Evolutionary conservation across 2,797 vertebrate genomes (phyloP).

Genomic region (Apogon talboti): DNA sequence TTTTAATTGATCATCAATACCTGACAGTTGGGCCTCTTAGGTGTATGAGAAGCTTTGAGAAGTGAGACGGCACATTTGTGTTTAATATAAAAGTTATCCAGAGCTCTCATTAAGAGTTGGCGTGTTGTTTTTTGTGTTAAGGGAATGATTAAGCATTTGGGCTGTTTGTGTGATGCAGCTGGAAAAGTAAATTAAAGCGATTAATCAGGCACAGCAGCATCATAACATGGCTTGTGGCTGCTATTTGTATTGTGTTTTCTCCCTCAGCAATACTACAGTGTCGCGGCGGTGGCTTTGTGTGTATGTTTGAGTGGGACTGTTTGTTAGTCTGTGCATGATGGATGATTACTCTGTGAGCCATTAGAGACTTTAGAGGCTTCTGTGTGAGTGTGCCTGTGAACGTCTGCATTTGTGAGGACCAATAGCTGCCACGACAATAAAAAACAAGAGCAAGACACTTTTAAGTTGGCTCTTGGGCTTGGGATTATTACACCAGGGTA

Average conservation of each 20-base stretch:
- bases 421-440: conserved; percentile 8
- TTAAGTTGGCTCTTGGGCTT: not conserved
- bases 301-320: conserved; percentile 4
- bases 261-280: conserved; percentile 29
- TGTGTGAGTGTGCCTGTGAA: conserved; percentile 19
- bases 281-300: conserved; percentile 16
- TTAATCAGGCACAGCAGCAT: conserved; percentile 55
- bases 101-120: not conserved
- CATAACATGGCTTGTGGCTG: conserved; percentile 48
- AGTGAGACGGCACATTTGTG: not conserved
- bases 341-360: conserved; percentile 43
- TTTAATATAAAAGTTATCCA: conserved; percentile 12
- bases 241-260: conserved; percentile 40
- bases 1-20: conserved; percentile 39
- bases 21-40: conserved; percentile 18
- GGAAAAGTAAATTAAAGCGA: conserved; percentile 68
- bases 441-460: conserved; percentile 5
- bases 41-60: conserved; percentile 21
- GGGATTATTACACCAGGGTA: not conserved
- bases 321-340: conserved; percentile 38
- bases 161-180: conserved; percentile 52
- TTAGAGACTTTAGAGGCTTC: conserved; percentile 34
- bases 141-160: conserved; percentile 33
- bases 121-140: conserved; percentile 25
- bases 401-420: conserved; percentile 21